Base-by-base conservation (phyloP, 2,113 vertebrate species). In the Chitala chitala region DNA sequence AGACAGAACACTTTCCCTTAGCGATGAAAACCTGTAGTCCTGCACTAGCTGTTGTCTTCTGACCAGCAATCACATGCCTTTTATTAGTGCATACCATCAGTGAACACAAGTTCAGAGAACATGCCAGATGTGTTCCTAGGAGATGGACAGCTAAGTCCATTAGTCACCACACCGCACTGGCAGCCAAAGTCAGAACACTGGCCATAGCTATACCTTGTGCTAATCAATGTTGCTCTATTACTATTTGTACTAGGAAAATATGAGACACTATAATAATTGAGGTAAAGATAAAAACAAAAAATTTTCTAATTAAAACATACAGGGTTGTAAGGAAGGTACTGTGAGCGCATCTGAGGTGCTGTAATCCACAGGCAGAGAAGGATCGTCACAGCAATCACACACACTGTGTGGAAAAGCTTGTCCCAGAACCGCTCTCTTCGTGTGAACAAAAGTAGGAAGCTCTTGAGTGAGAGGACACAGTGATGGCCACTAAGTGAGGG, bases 101-200 rank as follows among this genome's bases (percentile, higher is more conserved):
- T 46, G 22, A 66, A 6, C 38, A 66, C 40, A 66, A 66, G 17
- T 22, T 24, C 40, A 17, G 64, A 22, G 64, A 66, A 29, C 38
- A 31, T 38, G 13, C 64, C 64, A 48, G 64, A 42, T 46, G 64
- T 17, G 42, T 68, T 68, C 26, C 64, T 48, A 31, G 24, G 64
- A 31, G 64, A 68, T 42, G 29, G 24, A 9, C 22, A 6, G 40
- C 22, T 46, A 20, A 48, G 64, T 68, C 46, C 44, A 46, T 46
- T 42, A 68, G 40, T 68, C 12, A 46, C 58, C 58, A 33, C 58
- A 61, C 17, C 22, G n/a, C n/a, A n/a, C n/a, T n/a, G n/a, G n/a
- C n/a, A n/a, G n/a, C n/a, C n/a, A n/a, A n/a, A n/a, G n/a, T n/a
- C n/a, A n/a, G n/a, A n/a, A n/a, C n/a, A n/a, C n/a, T n/a, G n/a